Conservation (phyloP, 2,888 invertebrate genomes). For the Drosophila tanythrix region DNA sequence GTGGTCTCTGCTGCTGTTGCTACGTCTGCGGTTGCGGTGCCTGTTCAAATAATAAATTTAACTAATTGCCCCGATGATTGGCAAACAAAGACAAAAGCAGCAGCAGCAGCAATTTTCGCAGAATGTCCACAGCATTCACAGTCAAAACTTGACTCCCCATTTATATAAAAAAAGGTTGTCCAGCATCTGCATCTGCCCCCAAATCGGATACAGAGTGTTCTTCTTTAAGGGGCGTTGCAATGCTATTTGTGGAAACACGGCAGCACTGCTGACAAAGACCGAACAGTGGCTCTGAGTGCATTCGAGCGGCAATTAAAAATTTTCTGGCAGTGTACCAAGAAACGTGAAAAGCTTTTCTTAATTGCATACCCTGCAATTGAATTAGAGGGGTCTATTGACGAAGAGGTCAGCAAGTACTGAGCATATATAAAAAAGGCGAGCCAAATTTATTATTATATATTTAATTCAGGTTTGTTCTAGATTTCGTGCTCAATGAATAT, state of each 20-base stretch:
- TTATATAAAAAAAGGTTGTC: slow-evolving; percentile 22
- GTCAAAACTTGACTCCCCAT: slow-evolving; percentile 32
- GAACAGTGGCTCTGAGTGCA: slow-evolving; percentile 19
- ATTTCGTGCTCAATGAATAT: background rate
- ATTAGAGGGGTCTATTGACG: background rate
- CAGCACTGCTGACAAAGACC: background rate
- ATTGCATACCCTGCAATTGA: background rate
- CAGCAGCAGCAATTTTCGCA: slow-evolving; percentile 17
- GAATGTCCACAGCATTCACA: slow-evolving; percentile 33
- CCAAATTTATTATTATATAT: too few species aligned
- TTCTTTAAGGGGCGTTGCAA: slow-evolving; percentile 42
- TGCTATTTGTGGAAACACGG: slow-evolving; percentile 31
- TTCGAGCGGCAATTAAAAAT: slow-evolving; percentile 7
- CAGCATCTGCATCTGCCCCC: slow-evolving; percentile 6
- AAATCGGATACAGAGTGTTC: background rate
- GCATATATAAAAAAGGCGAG: too few species aligned
- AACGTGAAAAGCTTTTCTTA: slow-evolving; percentile 40
- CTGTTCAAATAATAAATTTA: slow-evolving; percentile 78
- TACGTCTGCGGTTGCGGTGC: slow-evolving; percentile 62
- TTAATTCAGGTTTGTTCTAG: too few species aligned
- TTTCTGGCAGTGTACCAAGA: slow-evolving; percentile 64
- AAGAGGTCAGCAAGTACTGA: background rate
- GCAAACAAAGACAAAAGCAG: slow-evolving; percentile 47
- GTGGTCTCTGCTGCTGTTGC: slow-evolving; percentile 15
- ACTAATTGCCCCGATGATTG: slow-evolving; percentile 76